Base-by-base conservation (phyloP, 2,888 invertebrate species). In the Corbicula japonica region DNA sequence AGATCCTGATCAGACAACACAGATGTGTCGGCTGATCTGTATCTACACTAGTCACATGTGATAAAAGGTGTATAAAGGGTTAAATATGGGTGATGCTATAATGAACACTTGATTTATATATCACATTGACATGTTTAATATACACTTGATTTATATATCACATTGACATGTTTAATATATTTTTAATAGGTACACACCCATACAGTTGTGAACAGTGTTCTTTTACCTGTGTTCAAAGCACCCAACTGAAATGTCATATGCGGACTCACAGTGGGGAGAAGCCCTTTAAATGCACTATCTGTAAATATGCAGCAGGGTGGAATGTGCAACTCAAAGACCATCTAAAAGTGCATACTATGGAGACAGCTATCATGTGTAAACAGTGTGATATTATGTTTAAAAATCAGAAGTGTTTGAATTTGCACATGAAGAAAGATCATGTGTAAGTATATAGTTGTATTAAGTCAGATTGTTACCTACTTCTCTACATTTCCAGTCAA, bases 281-380 rank as follows among this genome's bases (percentile, higher is more conserved):
- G 56, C 82, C 82, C 1, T 82, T 72, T 60, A 82, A 82, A 58
- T 82, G 82, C 66, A 23, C 34, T 32, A 44, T 72, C 35, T 82
- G 82, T 69, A 75, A 75, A 34, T 82, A 78, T 46, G 82, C 82
- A 5, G 77, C 82, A 18, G 82, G 78, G 52, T 82, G 82, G 82
- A 82, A 82, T 23, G 82, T 82, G 10, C 82, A 82, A 58, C 63
- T 82, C 32, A 82, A 82, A 50, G 77, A 77, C 30, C 82, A 82
- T 26, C 28, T 65, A 8, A 78, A 77, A 30, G 78, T 63, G 15
- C 82, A 82, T 34, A 44, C 30, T 21, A 23, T 58, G 41, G 50
- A 38, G 0, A 60, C 61, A 6, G 54, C 69, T 30, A 70, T 72
- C 1, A 44, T n/a, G 4, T 82, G 82, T 69, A 65, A 68, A 1